Evolutionary conservation across 2,113 vertebrate genomes (phyloP), one percentile per base, ranked within the genome.

Genomic region (Eleginops maclovinus): DNA sequence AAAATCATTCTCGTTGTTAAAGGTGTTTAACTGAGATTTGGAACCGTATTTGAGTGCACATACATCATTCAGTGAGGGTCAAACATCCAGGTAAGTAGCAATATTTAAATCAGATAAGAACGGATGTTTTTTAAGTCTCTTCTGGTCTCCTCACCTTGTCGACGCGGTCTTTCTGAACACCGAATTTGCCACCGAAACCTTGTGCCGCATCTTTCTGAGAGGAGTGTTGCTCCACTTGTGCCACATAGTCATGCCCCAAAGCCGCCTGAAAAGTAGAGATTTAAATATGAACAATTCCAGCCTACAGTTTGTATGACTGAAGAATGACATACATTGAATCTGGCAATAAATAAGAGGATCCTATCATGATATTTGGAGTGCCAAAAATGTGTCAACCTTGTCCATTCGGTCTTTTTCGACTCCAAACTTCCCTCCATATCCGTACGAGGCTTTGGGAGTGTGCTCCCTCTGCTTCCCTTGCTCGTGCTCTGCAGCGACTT

Each of bases 321-420:
- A 13, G 4, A 0, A 40, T 1, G 21, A 64, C 15, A 13, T 7
- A 40, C 16, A n/a, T 41, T 3, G 5, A 55, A 61, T 54, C 28
- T 43, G 15, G 9, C 15, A 15, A 19, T 1, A n/a, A 16, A 40
- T 28, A n/a, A 11, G 12, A 63, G 58, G 22, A 53, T 3, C 8
- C 4, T 58, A 21, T 53, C 16, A 9, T 0, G 40, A 9, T 43
- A 17, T 54, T 55, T 43, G 5, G 24, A 26, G 13, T 22, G 1
- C 43, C 7, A 31, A 36, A 2, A 17, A 19, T 17, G 1, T 21
- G 2, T 26, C 41, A n/a, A 95, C 93, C 96, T 97, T 98, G 87
- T 99, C 98, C 98, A 99, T 99, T 21, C 97, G 92, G 85, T 99
- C 98, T 22, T 31, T 94, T 91, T 99, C 96, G 36, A 97, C 97